phyloP scores from a whole-genome alignment of 2,888 invertebrate genomes.

The Perizoma affinitatum region DNA sequence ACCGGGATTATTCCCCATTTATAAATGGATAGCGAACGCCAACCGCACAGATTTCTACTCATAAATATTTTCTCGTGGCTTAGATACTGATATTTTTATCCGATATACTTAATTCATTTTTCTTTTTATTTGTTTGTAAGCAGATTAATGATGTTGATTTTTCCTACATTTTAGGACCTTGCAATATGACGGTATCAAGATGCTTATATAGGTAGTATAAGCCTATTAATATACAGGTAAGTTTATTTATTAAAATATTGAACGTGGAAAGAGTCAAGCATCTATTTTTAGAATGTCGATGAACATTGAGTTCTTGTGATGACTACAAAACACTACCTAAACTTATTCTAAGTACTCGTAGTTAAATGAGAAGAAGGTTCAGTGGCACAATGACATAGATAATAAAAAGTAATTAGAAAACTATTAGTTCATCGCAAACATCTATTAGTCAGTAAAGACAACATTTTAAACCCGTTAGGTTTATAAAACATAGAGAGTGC shows the following conservation, averaged over 20 bases:
- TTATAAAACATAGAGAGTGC: background rate
- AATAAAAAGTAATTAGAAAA: constrained; percentile 23
- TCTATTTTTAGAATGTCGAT: background rate
- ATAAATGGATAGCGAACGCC: constrained; percentile 73
- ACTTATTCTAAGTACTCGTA: background rate
- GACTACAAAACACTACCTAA: no score
- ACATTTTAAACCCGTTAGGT: constrained; percentile 22
- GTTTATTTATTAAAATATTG: constrained; percentile 6
- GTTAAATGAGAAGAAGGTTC: constrained; percentile 27
- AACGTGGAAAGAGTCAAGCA: no score
- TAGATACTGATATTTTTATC: constrained; percentile 48
- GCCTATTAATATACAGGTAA: background rate
- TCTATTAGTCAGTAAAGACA: constrained; percentile 13
- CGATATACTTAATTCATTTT: constrained; percentile 32
- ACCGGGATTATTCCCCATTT: constrained; percentile 72
- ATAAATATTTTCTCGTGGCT: constrained; percentile 56
- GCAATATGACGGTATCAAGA: constrained; percentile 19
- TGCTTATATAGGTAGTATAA: constrained; percentile 6
- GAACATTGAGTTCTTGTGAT: no score
- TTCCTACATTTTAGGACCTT: constrained; percentile 17
- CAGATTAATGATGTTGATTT: constrained; percentile 29
- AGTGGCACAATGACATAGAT: constrained; percentile 19
- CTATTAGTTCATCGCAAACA: constrained; percentile 26
- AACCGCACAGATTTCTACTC: constrained; percentile 66
- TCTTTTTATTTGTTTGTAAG: constrained; percentile 27